Evolutionary conservation across 92 coral and sea anemone genomes (phyloP).

Genomic region (Epizoanthus illoricatus): DNA sequence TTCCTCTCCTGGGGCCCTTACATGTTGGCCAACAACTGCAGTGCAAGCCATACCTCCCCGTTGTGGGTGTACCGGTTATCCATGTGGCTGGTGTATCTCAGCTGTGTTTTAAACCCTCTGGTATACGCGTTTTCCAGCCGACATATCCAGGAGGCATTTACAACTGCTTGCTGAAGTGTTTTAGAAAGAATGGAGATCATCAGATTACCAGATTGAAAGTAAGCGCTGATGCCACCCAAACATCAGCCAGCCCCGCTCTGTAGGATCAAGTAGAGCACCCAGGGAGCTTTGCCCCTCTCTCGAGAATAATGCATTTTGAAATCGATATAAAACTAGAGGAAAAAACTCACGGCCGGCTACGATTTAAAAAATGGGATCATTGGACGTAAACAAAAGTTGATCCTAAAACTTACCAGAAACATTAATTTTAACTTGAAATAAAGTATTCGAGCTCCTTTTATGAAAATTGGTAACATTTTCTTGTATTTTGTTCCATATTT

Average conservation of each 20-base stretch:
- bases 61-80: conserved; percentile 66
- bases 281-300: too few species aligned
- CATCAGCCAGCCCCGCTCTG: not conserved
- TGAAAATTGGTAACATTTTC: too few species aligned
- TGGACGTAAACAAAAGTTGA: too few species aligned
- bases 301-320: too few species aligned
- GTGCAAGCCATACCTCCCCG: conserved; percentile 43
- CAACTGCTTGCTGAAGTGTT: not conserved
- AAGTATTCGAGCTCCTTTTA: too few species aligned
- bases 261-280: not conserved
- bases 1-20: conserved; percentile 91
- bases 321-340: too few species aligned
- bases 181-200: not conserved
- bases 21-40: conserved; percentile 78
- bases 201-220: not conserved
- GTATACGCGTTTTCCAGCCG: conserved; percentile 87
- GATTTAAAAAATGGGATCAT: too few species aligned
- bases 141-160: conserved; percentile 76
- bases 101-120: conserved; percentile 83
- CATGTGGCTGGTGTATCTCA: conserved; percentile 82
- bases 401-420: too few species aligned
- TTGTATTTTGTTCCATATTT: too few species aligned
- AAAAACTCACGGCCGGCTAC: too few species aligned
- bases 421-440: too few species aligned
- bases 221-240: not conserved